These are phyloP conservation scores for Caloenas nicobarica DNA, from an alignment of 2,113 vertebrate species.

Conservation along the genomic window DNA sequence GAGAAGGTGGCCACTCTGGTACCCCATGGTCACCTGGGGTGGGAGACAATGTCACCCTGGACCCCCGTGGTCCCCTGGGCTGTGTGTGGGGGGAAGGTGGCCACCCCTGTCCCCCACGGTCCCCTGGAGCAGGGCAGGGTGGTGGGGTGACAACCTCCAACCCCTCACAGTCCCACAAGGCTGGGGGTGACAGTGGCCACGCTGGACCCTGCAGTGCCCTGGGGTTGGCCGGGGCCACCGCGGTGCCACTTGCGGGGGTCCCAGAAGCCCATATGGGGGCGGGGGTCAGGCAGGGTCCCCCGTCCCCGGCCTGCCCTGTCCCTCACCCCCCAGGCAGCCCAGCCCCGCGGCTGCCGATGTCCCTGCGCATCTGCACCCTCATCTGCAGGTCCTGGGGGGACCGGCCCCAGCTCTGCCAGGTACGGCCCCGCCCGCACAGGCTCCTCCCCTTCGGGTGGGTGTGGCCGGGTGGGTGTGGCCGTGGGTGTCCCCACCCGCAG, in stretches of 20 bases:
- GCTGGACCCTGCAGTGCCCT: neutral
- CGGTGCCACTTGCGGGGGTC: neutral
- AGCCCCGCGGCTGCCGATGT: conserved; percentile 46
- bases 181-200: neutral
- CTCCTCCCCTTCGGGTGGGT: neutral
- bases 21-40: too few relatives aligned
- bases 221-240: neutral
- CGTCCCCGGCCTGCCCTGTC: conserved; percentile 29
- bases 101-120: neutral
- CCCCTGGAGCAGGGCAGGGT: neutral
- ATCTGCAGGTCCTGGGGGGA: conserved; percentile 60
- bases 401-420: conserved; percentile 55
- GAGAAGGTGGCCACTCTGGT: neutral
- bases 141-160: neutral
- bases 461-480: neutral
- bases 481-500: neutral
- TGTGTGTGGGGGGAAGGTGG: neutral
- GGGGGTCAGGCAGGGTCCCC: neutral
- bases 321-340: conserved; percentile 61
- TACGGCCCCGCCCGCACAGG: neutral
- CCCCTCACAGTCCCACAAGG: neutral
- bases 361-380: conserved; percentile 58
- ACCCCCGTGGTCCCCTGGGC: neutral
- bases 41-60: too few relatives aligned
- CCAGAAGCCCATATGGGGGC: neutral